phyloP scores from a whole-genome alignment of 2,888 invertebrate species.

The Trachelus stipa region DNA sequence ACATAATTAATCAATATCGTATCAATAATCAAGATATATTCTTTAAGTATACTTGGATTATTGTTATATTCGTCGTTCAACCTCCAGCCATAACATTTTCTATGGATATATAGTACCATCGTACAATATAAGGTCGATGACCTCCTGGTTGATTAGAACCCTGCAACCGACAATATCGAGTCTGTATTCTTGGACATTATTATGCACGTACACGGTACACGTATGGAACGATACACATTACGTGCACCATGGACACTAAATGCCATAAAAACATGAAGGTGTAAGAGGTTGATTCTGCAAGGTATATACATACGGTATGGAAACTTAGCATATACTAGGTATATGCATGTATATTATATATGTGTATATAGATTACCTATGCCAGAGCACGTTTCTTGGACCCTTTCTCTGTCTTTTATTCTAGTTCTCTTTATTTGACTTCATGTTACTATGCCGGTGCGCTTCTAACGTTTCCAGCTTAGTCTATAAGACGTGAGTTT shows the following conservation, averaged over 20 bases:
- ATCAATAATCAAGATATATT: neutral
- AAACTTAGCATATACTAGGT: neutral
- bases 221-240: neutral
- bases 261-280: neutral
- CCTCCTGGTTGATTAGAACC: slow-evolving; percentile 27
- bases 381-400: neutral
- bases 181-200: slow-evolving; percentile 2
- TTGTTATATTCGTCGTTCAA: neutral
- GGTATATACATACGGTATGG: neutral
- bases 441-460: neutral
- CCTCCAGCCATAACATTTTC: slow-evolving; percentile 19
- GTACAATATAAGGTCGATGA: slow-evolving; percentile 19
- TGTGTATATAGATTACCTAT: neutral
- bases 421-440: neutral
- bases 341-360: neutral
- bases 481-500: neutral
- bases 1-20: neutral
- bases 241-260: slow-evolving; percentile 4
- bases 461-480: neutral
- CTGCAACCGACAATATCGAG: neutral
- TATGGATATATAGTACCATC: slow-evolving; percentile 8
- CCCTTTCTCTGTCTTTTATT: slow-evolving; percentile 1
- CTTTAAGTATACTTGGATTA: neutral
- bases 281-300: neutral
- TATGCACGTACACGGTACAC: slow-evolving; percentile 3